Base-by-base conservation (phyloP, 1,140 invertebrate species). In the Drosophila lacteicornis region DNA sequence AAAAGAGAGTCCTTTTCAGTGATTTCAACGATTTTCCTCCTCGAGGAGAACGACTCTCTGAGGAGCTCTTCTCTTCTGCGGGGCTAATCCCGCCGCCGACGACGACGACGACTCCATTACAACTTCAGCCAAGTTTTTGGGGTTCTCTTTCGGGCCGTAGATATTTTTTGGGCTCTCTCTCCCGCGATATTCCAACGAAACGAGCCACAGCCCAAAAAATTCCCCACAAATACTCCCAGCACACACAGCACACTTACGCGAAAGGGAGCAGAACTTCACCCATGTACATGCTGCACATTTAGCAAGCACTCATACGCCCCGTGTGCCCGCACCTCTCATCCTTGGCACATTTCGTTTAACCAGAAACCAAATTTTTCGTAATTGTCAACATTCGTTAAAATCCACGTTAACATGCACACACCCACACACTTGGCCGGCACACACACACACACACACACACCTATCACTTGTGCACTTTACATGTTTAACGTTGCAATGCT, bases 371-470 rank as follows among this genome's bases (percentile, higher is more conserved):
- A 88, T 88, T 88, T 86, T 85, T 88, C 78, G 85, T 91, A 88
- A 88, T 90, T 88, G 85, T 88, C 85, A 88, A 85, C 85, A 88
- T 85, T 88, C 79, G 85, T 88, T 88, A 90, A 88, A 88, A 84
- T 81, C 78, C 43, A 84, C 68, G 77, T 70, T 79, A 80, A 84
- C 77, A 88, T 76, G 83, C 51, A 60, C 57, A 30, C 5, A 4
- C 27, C 27, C 27, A 38, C 45, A 36, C 59, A 45, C 27, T 47
- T 38, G 51, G 22, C 3, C 46, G 43, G 27, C 5, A 27, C 45
- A 25, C 22, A 25, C 22, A 22, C 22, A 22, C 5, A n/a, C n/a
- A n/a, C n/a, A 27, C 45, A 40, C 22, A 53, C 70, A 76, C 75
- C 83, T 86, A 80, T 86, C 84, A 84, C 66, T 71, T 79, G 75